A percentile compares a stretch with the other conserved stretches of the same genome.
phyloP scores from a whole-genome alignment of 2,888 invertebrate species.

The Lapara coniferarum region DNA sequence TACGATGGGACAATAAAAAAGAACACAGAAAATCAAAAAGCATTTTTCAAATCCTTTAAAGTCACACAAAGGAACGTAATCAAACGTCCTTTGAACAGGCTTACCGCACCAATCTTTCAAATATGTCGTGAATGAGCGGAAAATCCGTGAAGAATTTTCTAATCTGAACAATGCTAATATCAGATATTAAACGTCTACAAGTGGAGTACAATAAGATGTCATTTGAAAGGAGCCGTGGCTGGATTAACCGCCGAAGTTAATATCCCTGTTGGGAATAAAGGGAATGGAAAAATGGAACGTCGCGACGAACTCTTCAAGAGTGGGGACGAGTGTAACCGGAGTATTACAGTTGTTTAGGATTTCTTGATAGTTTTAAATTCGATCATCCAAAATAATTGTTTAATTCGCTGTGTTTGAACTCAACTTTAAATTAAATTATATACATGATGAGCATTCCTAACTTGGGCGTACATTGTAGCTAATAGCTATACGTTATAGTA shows the following conservation, averaged over 20 bases:
- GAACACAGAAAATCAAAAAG: background rate
- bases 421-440: too few species aligned
- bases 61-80: background rate
- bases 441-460: too few species aligned
- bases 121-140: background rate
- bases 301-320: background rate
- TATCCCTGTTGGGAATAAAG: conserved; percentile 14
- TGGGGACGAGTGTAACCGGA: too few species aligned
- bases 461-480: too few species aligned
- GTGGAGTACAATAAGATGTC: conserved; percentile 15
- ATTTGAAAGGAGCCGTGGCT: conserved; percentile 10
- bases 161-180: conserved; percentile 21
- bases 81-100: background rate
- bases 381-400: too few species aligned
- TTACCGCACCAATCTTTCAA: conserved; percentile 16
- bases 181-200: conserved; percentile 21
- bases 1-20: too few species aligned
- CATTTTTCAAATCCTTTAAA: background rate
- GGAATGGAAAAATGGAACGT: conserved; percentile 4
- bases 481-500: too few species aligned
- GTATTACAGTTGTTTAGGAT: too few species aligned
- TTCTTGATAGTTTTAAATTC: too few species aligned
- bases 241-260: conserved; percentile 22
- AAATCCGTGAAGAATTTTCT: conserved; percentile 12
- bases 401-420: too few species aligned